A percentile compares a stretch with the other conserved stretches of the same genome.
Conservation (phyloP, 2,113 vertebrate genomes). For the Ameiurus melas region DNA sequence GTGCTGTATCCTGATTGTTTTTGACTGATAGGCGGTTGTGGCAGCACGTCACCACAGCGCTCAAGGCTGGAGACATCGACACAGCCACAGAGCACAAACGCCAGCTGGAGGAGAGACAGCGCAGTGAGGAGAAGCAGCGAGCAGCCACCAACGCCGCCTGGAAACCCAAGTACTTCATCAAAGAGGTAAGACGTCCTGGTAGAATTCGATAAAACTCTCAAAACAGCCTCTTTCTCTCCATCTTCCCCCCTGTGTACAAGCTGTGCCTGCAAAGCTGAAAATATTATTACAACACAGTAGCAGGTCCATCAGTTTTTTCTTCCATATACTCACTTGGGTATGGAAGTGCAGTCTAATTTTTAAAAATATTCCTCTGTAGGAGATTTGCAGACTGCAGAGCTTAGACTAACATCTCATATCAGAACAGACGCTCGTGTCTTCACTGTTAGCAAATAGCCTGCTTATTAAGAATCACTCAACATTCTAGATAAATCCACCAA, state of each 20-base stretch:
- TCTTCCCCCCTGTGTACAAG: background rate
- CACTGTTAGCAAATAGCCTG: background rate
- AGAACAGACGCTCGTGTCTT: background rate
- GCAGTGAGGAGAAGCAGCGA: slow-evolving; percentile 80
- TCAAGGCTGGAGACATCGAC: slow-evolving; percentile 80
- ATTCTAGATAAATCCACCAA: background rate
- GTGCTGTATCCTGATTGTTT: background rate
- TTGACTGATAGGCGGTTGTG: slow-evolving; percentile 77
- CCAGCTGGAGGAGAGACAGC: slow-evolving; percentile 84
- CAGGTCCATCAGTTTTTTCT: background rate
- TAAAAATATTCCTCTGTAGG: background rate
- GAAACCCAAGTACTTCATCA: slow-evolving; percentile 85
- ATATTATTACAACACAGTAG: slow-evolving; percentile 10
- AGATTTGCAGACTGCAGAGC: background rate
- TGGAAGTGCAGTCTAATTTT: background rate
- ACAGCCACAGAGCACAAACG: slow-evolving; percentile 85
- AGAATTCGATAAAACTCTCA: background rate
- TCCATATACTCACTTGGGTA: background rate
- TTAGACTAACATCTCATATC: background rate
- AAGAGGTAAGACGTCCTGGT: slow-evolving; percentile 75
- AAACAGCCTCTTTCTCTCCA: background rate
- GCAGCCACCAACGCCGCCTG: slow-evolving; percentile 63
- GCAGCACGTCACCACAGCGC: slow-evolving; percentile 81
- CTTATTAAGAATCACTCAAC: background rate
- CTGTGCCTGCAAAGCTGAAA: background rate